phyloP scores from a whole-genome alignment of 2,113 vertebrate genomes.

The Menidia beryllina region DNA sequence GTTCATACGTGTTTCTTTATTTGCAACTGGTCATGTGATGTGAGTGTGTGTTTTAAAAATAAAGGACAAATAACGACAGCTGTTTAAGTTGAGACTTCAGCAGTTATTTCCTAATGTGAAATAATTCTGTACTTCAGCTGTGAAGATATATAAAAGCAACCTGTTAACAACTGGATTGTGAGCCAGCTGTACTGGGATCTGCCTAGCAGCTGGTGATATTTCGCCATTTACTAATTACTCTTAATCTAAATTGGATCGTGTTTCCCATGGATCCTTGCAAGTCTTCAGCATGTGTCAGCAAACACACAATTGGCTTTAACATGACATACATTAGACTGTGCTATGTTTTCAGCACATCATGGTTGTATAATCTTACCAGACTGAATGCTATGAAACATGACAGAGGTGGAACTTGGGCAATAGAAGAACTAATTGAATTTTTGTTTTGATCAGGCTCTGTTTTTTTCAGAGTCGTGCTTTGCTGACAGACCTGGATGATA shows the following conservation, averaged over 20 bases:
- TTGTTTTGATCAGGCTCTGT: no score
- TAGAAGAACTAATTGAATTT: no score
- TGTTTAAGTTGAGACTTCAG: constrained; percentile 26
- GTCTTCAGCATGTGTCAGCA: no score
- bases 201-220: not conserved
- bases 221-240: no score
- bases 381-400: not conserved
- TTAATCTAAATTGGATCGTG: no score
- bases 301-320: no score
- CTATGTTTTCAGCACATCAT: not conserved
- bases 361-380: not conserved
- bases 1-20: no score
- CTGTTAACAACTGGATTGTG: not conserved
- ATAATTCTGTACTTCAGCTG: not conserved
- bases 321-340: no score
- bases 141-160: constrained; percentile 3
- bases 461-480: not conserved
- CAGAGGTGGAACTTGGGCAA: not conserved
- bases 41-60: not conserved
- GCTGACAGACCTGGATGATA: not conserved
- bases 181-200: not conserved
- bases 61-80: no score
- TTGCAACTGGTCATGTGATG: not conserved
- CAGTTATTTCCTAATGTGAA: constrained; percentile 1
- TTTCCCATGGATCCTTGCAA: no score